Conservation (phyloP, 2,888 invertebrate species). For the Phymatocera aterrima region DNA sequence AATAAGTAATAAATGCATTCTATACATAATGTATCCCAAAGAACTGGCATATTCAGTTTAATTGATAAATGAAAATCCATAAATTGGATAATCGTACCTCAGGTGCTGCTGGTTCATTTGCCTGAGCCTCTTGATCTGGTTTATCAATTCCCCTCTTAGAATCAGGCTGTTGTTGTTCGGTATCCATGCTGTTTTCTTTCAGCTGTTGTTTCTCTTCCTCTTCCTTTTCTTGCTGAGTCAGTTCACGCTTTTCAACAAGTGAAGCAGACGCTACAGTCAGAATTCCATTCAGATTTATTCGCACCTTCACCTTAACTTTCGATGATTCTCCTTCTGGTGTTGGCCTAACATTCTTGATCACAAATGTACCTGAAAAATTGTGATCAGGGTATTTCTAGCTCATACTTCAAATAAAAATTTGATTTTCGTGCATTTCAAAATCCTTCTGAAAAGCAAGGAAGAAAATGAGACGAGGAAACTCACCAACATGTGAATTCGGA, state of each 20-base stretch:
- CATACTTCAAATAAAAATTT: neutral
- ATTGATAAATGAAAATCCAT: neutral
- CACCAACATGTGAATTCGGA: conserved; percentile 88
- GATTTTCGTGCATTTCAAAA: neutral
- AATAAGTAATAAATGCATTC: neutral
- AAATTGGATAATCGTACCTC: conserved; percentile 62
- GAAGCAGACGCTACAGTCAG: conserved; percentile 92
- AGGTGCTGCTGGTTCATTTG: conserved; percentile 69
- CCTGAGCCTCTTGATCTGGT: conserved; percentile 70
- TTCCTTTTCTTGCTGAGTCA: conserved; percentile 71
- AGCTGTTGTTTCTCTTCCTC: conserved; percentile 68
- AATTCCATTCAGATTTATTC: conserved; percentile 95
- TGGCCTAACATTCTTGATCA: conserved; percentile 89
- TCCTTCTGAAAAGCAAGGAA: conserved; percentile 21
- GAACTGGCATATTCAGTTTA: neutral
- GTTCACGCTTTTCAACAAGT: conserved; percentile 82
- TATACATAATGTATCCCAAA: neutral
- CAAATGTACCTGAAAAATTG: conserved; percentile 80
- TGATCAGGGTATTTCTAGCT: neutral
- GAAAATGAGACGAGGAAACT: conserved; percentile 65
- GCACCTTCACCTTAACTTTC: conserved; percentile 96
- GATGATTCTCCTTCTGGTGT: conserved; percentile 93
- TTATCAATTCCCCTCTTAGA: conserved; percentile 61
- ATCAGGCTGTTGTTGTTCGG: conserved; percentile 62
- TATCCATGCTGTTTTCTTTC: conserved; percentile 74